Conservation (phyloP, 2,888 invertebrate species). For the Trilocha varians region DNA sequence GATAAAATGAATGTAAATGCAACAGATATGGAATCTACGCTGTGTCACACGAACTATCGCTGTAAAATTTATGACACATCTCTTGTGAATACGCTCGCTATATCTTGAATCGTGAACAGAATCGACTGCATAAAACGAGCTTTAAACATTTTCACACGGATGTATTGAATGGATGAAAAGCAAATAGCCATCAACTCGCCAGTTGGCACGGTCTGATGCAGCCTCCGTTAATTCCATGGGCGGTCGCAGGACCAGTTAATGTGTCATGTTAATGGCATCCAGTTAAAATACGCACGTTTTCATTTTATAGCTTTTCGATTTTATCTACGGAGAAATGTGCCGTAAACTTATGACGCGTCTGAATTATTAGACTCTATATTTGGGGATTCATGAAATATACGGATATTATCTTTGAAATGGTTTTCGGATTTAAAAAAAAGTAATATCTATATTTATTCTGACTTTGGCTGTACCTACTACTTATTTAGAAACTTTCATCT, state of each 20-base stretch:
- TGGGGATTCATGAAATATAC: neutral
- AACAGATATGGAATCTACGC: neutral
- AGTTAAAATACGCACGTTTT: conserved; percentile 43
- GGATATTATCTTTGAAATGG: too few species aligned
- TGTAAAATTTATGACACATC: neutral
- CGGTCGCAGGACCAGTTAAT: conserved; percentile 40
- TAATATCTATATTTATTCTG: too few species aligned
- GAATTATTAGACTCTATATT: neutral
- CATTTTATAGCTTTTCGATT: conserved; percentile 48
- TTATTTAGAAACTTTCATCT: too few species aligned
- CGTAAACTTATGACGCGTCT: conserved; percentile 2
- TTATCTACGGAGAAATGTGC: conserved; percentile 27
- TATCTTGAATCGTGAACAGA: neutral
- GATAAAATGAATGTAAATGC: neutral
- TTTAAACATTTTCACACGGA: conserved; percentile 14
- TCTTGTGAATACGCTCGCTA: neutral
- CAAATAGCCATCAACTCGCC: conserved; percentile 40
- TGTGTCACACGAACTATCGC: neutral
- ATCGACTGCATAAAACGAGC: neutral
- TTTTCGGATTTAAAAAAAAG: too few species aligned
- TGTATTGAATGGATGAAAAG: conserved; percentile 34
- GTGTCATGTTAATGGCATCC: conserved; percentile 48
- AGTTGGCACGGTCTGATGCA: conserved; percentile 41
- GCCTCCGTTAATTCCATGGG: conserved; percentile 38
- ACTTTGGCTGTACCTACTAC: too few species aligned